phyloP scores from a whole-genome alignment of 2,888 invertebrate species.

The Ischnura elegans region DNA sequence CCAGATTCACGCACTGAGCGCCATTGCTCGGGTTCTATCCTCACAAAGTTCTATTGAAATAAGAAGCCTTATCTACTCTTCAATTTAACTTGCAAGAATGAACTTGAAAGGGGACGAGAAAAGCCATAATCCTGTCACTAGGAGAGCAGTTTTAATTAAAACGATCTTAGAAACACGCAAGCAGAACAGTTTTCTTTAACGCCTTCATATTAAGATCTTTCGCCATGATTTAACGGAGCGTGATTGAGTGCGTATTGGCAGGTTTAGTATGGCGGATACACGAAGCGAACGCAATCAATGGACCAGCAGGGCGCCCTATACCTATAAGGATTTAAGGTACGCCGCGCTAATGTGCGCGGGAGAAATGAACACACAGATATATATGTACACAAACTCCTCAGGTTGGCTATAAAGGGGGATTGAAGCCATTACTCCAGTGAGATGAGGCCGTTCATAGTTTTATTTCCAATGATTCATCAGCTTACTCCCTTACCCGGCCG shows the following conservation, averaged over 20 bases:
- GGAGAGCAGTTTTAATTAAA: neutral
- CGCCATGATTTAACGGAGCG: neutral
- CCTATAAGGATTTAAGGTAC: neutral
- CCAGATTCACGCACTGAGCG: no score
- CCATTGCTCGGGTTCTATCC: no score
- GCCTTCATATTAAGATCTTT: neutral
- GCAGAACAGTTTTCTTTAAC: neutral
- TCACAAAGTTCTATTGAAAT: no score
- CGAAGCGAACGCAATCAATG: neutral
- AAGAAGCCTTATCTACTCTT: no score
- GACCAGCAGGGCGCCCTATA: neutral
- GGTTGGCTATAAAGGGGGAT: neutral
- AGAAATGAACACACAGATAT: neutral
- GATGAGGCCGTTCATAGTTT: neutral
- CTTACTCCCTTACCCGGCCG: neutral
- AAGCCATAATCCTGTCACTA: neutral
- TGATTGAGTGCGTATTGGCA: neutral
- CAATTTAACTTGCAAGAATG: no score
- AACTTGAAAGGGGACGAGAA: neutral
- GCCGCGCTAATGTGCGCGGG: neutral
- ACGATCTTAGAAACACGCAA: neutral
- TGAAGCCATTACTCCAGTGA: neutral
- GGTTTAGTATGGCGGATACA: neutral
- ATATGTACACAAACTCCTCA: no score
- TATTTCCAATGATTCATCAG: neutral